phyloP scores from a whole-genome alignment of 2,113 vertebrate genomes.

The Tor tambroides region DNA sequence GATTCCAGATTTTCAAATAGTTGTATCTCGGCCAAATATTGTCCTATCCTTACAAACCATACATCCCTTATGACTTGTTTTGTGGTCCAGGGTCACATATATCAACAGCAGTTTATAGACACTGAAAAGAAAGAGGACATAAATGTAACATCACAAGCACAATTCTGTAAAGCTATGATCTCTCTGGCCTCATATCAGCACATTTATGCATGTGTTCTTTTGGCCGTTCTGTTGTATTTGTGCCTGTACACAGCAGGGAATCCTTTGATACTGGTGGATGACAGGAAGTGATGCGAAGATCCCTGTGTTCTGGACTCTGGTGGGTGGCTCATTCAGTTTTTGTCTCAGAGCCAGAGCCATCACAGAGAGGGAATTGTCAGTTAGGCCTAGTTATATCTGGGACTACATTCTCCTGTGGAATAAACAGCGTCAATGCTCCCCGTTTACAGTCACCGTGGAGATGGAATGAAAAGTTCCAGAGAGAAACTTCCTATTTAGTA shows the following conservation, averaged over 20 bases:
- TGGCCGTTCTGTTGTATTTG: slow-evolving; percentile 6
- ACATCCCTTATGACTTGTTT: no score
- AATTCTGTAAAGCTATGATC: neutral
- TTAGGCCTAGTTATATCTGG: slow-evolving; percentile 30
- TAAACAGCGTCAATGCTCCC: slow-evolving; percentile 5
- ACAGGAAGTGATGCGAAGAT: slow-evolving; percentile 52
- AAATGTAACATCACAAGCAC: neutral
- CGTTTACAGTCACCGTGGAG: slow-evolving; percentile 28
- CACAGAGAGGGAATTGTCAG: slow-evolving; percentile 35
- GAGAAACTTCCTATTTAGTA: slow-evolving; percentile 14
- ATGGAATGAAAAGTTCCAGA: slow-evolving; percentile 33
- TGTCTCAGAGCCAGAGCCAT: slow-evolving; percentile 1
- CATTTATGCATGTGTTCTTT: neutral
- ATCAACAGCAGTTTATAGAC: neutral
- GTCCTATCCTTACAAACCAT: no score
- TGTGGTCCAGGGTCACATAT: no score
- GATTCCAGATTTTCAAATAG: no score
- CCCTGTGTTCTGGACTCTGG: slow-evolving; percentile 11
- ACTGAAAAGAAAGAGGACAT: neutral
- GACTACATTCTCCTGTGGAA: slow-evolving; percentile 4
- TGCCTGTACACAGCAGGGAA: neutral
- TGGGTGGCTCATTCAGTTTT: slow-evolving; percentile 14
- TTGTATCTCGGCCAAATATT: no score
- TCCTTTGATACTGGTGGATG: slow-evolving; percentile 1
- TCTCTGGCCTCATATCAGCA: neutral